Conservation (phyloP, 2,888 invertebrate species). For the Cynaeus angustus region DNA sequence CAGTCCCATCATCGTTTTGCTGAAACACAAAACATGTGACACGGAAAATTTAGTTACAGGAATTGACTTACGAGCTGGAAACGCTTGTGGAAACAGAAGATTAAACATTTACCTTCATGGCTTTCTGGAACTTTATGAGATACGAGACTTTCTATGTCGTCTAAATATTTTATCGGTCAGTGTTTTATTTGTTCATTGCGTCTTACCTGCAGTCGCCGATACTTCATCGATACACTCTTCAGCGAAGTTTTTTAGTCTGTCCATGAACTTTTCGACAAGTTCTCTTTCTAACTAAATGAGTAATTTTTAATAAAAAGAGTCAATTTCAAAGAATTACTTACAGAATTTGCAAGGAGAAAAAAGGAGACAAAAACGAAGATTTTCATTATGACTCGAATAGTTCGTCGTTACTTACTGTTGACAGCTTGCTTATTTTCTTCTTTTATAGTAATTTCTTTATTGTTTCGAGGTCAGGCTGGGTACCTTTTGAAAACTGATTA, state of each 20-base stretch:
- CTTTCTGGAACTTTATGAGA: slow-evolving; percentile 70
- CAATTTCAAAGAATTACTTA: neutral
- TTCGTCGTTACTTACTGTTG: neutral
- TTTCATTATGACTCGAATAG: neutral
- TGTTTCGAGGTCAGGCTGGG: slow-evolving; percentile 6
- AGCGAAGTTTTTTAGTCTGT: slow-evolving; percentile 14
- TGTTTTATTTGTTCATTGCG: neutral
- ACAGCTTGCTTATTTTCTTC: neutral
- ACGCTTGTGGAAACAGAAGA: slow-evolving; percentile 71
- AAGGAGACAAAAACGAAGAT: neutral
- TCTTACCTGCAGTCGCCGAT: slow-evolving; percentile 12
- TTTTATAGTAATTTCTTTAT: slow-evolving; percentile 10
- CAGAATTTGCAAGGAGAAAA: neutral
- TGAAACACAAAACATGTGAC: neutral
- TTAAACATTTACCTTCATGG: slow-evolving; percentile 70
- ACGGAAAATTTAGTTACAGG: neutral
- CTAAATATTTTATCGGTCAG: slow-evolving; percentile 46
- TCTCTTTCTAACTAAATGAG: slow-evolving; percentile 14
- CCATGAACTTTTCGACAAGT: slow-evolving; percentile 5
- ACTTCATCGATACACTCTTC: slow-evolving; percentile 19
- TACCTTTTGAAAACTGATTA: slow-evolving; percentile 14
- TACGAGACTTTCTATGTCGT: slow-evolving; percentile 57
- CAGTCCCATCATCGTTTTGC: slow-evolving; percentile 21
- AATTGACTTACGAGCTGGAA: slow-evolving; percentile 70
- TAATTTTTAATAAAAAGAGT: neutral